Evolutionary conservation across 2,888 invertebrate species (phyloP).

Genomic region (Meghimatium bilineatum): DNA sequence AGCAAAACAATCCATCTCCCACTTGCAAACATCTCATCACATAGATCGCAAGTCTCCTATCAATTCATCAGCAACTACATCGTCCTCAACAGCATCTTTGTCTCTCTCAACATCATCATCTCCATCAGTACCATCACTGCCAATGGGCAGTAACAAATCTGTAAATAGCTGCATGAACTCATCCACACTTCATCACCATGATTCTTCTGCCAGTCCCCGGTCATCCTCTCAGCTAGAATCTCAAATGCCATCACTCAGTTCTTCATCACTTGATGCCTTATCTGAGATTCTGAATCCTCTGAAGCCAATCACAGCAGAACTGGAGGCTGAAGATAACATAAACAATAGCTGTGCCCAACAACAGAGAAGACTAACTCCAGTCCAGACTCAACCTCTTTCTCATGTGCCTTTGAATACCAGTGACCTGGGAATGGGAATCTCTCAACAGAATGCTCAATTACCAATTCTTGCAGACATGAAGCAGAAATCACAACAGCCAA

Average conservation of each 20-base stretch:
- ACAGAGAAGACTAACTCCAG: slow-evolving; percentile 11
- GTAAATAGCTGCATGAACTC: slow-evolving; percentile 36
- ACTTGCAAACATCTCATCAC: slow-evolving; percentile 33
- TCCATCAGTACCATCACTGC: neutral
- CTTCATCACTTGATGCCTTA: slow-evolving; percentile 44
- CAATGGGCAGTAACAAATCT: slow-evolving; percentile 1
- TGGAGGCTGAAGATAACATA: slow-evolving; percentile 29
- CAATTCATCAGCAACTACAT: neutral
- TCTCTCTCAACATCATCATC: slow-evolving; percentile 29
- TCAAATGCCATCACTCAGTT: slow-evolving; percentile 40
- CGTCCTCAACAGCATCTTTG: slow-evolving; percentile 24
- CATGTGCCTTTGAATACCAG: slow-evolving; percentile 34
- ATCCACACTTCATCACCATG: slow-evolving; percentile 8
- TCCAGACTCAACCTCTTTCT: slow-evolving; percentile 33
- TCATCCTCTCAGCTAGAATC: slow-evolving; percentile 26
- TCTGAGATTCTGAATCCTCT: slow-evolving; percentile 48
- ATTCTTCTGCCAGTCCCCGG: neutral
- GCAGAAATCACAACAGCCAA: slow-evolving; percentile 42
- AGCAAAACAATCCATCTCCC: slow-evolving; percentile 10
- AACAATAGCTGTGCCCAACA: slow-evolving; percentile 43
- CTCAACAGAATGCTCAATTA: slow-evolving; percentile 20
- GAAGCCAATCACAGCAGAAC: slow-evolving; percentile 47
- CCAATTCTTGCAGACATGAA: slow-evolving; percentile 20
- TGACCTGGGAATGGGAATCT: slow-evolving; percentile 34
- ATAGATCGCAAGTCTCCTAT: slow-evolving; percentile 33